These are phyloP conservation scores for Hyphantria cunea DNA, from an alignment of 1,140 invertebrate species.

Conservation along the genomic window DNA sequence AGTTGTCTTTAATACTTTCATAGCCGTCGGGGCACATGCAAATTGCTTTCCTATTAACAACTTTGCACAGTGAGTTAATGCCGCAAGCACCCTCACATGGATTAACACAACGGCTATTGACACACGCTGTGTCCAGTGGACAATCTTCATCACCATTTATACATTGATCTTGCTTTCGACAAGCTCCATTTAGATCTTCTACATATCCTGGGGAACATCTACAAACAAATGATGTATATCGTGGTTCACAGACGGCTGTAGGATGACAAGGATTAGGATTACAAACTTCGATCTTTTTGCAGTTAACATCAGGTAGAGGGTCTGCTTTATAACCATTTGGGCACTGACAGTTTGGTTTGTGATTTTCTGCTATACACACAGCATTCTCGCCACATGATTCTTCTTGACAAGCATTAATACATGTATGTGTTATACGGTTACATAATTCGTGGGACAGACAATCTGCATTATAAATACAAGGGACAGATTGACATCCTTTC, in stretches of 20 bases:
- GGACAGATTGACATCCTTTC: slow-evolving; percentile 89
- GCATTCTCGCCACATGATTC: slow-evolving; percentile 93
- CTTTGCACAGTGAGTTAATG: slow-evolving; percentile 88
- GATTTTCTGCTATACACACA: slow-evolving; percentile 93
- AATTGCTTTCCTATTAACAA: slow-evolving; percentile 87
- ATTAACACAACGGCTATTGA: slow-evolving; percentile 87
- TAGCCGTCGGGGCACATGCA: slow-evolving; percentile 90
- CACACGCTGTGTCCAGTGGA: slow-evolving; percentile 87
- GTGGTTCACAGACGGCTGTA: slow-evolving; percentile 89
- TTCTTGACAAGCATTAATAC: slow-evolving; percentile 90
- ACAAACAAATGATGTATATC: slow-evolving; percentile 85
- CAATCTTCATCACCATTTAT: slow-evolving; percentile 89
- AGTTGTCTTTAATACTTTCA: slow-evolving; percentile 84
- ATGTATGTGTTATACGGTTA: slow-evolving; percentile 91
- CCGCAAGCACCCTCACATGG: slow-evolving; percentile 91
- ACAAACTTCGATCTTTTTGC: slow-evolving; percentile 86
- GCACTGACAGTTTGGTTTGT: slow-evolving; percentile 91
- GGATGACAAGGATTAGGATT: slow-evolving; percentile 91
- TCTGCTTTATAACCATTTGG: slow-evolving; percentile 90
- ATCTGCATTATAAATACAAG: slow-evolving; percentile 93
- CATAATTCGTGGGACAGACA: slow-evolving; percentile 90
- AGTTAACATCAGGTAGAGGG: slow-evolving; percentile 91
- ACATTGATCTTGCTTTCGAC: slow-evolving; percentile 87
- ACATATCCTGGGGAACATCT: slow-evolving; percentile 89
- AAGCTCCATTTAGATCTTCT: slow-evolving; percentile 89